phyloP scores from a whole-genome alignment of 2,113 vertebrate genomes.

The Hippocampus zosterae region DNA sequence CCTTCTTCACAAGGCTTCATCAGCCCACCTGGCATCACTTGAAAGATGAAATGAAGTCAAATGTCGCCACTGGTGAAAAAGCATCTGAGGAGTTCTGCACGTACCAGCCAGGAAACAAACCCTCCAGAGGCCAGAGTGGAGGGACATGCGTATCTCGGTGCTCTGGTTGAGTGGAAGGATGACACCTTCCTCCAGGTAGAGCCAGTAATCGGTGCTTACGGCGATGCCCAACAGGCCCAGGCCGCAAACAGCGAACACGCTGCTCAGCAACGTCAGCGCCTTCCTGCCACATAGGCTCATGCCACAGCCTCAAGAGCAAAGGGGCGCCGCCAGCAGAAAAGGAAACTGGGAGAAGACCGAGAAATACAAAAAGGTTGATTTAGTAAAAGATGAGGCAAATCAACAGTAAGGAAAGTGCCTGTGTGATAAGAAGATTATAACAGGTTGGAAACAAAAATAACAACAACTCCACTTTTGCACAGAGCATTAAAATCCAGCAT shows the following conservation, averaged over 20 bases:
- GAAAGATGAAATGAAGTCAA: no score
- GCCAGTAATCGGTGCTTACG: conserved; percentile 95
- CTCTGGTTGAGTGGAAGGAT: conserved; percentile 90
- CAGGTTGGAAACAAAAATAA: background rate
- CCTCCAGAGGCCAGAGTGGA: conserved; percentile 93
- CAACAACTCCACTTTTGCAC: conserved; percentile 3
- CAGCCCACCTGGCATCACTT: no score
- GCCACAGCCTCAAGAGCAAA: conserved; percentile 52
- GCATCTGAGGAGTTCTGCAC: conserved; percentile 4
- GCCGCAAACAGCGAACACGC: conserved; percentile 86
- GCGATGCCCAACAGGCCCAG: conserved; percentile 90
- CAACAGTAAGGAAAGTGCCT: background rate
- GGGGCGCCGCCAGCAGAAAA: conserved; percentile 46
- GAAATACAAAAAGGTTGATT: background rate
- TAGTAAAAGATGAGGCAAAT: background rate
- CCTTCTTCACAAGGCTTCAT: no score
- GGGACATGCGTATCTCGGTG: conserved; percentile 80
- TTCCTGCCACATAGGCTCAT: conserved; percentile 89
- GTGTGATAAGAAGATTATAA: background rate
- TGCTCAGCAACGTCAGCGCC: conserved; percentile 91
- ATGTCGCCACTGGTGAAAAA: no score
- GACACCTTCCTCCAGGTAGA: conserved; percentile 91
- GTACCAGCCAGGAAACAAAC: conserved; percentile 91
- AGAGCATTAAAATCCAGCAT: background rate
- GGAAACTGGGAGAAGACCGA: conserved; percentile 34